phyloP scores from a whole-genome alignment of 2,113 vertebrate genomes.

The Hemibagrus wyckioides region DNA sequence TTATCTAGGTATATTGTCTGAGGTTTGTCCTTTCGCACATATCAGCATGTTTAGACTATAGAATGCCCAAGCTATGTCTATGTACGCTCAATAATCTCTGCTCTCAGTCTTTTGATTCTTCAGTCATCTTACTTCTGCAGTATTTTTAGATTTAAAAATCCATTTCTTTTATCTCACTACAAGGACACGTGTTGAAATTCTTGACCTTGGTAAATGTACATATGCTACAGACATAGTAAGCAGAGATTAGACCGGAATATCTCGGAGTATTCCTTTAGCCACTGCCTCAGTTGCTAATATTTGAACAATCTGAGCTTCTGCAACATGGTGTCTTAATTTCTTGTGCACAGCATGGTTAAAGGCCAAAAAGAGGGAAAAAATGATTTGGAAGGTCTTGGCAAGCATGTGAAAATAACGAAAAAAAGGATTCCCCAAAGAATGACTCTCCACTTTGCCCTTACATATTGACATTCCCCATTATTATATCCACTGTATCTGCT shows the following conservation, averaged over 20 bases:
- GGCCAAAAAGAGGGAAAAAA: neutral
- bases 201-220: neutral
- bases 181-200: neutral
- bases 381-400: neutral
- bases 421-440: neutral
- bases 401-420: neutral
- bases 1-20: too few species aligned
- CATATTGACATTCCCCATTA: conserved; percentile 14
- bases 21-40: too few species aligned
- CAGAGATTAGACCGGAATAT: neutral
- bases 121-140: too few species aligned
- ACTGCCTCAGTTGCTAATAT: neutral
- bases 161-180: neutral
- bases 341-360: neutral
- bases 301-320: neutral
- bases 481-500: neutral
- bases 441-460: neutral
- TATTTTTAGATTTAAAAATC: too few species aligned
- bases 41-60: too few species aligned
- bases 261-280: neutral
- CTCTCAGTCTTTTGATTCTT: too few species aligned
- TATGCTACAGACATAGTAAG: neutral
- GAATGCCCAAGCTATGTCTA: too few species aligned
- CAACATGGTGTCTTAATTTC: neutral
- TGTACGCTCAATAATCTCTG: too few species aligned